These are phyloP conservation scores for Sus scrofa DNA, from an alignment of 2,113 vertebrate species.

Conservation along the genomic window DNA sequence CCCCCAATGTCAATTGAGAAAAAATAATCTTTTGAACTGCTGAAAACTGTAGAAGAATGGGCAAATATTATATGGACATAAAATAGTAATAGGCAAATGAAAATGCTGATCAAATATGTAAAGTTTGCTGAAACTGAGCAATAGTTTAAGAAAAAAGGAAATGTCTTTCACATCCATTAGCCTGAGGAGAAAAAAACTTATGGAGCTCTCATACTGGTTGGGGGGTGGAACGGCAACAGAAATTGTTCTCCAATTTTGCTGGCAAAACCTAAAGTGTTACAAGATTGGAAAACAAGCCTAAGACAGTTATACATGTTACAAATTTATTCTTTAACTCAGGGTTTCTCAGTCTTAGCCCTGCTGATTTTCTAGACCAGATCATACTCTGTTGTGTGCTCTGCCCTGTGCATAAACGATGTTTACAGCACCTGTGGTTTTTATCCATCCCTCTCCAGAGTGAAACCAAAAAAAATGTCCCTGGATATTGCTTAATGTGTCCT, in stretches of 20 bases:
- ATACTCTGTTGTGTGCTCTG: not conserved
- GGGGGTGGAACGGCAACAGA: not conserved
- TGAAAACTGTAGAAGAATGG: not conserved
- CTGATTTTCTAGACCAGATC: not conserved
- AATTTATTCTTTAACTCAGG: not conserved
- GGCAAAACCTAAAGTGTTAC: not conserved
- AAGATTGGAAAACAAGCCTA: not conserved
- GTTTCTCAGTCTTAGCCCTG: not conserved
- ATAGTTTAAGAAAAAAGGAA: not conserved
- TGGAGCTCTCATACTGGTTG: rapidly evolving
- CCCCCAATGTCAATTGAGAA: not conserved
- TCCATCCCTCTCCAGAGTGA: not conserved
- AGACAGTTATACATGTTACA: not conserved
- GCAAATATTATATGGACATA: not conserved
- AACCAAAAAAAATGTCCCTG: not conserved
- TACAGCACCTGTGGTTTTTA: too few species aligned
- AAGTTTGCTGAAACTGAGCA: not conserved
- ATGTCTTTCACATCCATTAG: not conserved
- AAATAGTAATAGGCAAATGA: not conserved
- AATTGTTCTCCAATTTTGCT: not conserved
- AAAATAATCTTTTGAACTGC: not conserved
- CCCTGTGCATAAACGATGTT: not conserved
- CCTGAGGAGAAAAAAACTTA: rapidly evolving
- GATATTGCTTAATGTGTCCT: not conserved
- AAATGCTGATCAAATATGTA: not conserved